Evolutionary conservation across 2,888 invertebrate species (phyloP), one percentile per base, ranked within the genome.

Genomic region (Amphipoea lucens): DNA sequence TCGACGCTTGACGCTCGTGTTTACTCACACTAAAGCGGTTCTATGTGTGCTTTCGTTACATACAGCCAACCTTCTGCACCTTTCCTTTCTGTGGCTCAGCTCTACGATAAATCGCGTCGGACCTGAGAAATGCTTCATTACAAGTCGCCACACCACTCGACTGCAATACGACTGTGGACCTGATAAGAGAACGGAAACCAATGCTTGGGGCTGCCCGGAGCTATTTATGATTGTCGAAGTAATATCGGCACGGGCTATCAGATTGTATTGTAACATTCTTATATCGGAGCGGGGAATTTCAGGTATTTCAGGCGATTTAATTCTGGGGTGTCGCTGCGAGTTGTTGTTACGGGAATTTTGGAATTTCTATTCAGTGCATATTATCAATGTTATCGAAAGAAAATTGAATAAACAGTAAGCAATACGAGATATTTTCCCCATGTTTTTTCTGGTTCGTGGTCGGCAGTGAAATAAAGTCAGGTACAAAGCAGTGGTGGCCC

Each of bases 91-190:
- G 23, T 42, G 48, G 88, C 85, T 83, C 84, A 79, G 82, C 87
- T 88, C 82, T 78, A 85, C 92, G 84, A 93, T 94, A 94, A 94
- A 94, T 95, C 92, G 90, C 90, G 90, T 90, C 90, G 89, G 88
- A 89, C 87, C 89, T 90, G 91, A 89, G 93, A 94, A 94, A 95
- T 95, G 95, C 92, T 92, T 92, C 93, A 93, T 94, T 93, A 92
- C 90, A 83, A 90, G 88, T 89, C 88, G 86, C 89, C 88, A 79
- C 82, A 79, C 83, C 80, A 73, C 84, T 73, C 88, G 85, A 81
- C 82, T 87, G 88, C 90, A 81, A 83, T 89, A 89, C 82, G 79
- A 77, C 71, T 76, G 78, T 75, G 78, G 79, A 81, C 78, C 78
- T 87, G 90, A 90, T 90, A 90, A 90, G 86, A 79, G 76, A 78